Conservation (phyloP, 2,888 invertebrate species). For the Philaethria dido region DNA sequence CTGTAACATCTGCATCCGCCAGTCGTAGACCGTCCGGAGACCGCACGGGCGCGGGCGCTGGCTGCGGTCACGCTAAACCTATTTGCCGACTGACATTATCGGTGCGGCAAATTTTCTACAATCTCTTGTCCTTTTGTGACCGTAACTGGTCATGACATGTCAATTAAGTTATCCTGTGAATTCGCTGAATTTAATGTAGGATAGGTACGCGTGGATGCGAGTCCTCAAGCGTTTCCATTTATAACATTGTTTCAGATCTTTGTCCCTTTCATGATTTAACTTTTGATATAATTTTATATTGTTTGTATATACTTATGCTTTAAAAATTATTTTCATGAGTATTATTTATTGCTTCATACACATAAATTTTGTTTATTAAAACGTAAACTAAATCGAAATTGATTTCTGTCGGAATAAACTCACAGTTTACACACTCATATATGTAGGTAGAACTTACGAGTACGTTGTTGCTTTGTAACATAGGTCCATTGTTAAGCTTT, state of each 20-base stretch:
- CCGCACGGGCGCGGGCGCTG: conserved; percentile 35
- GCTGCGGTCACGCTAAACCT: conserved; percentile 59
- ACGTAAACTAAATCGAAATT: neutral
- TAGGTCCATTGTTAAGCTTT: conserved; percentile 1
- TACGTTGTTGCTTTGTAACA: neutral
- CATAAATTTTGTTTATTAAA: neutral
- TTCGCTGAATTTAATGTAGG: conserved; percentile 23
- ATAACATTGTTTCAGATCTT: neutral
- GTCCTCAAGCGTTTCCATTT: conserved; percentile 12
- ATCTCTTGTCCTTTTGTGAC: conserved; percentile 77
- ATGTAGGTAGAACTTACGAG: neutral
- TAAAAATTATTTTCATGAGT: too few relatives aligned
- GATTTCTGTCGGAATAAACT: neutral
- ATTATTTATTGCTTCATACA: neutral
- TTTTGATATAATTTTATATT: neutral
- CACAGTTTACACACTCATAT: neutral
- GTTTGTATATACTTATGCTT: neutral
- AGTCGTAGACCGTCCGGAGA: conserved; percentile 57
- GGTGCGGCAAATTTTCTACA: conserved; percentile 75
- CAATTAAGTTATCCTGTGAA: conserved; percentile 75
- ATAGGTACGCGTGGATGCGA: conserved; percentile 7
- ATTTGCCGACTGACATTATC: conserved; percentile 77
- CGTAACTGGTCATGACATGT: conserved; percentile 78
- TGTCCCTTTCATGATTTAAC: neutral
- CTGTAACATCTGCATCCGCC: conserved; percentile 58